A percentile compares a stretch with the other conserved stretches of the same genome.
Conservation (phyloP, 2,113 vertebrate genomes). For the Istiophorus platypterus region DNA sequence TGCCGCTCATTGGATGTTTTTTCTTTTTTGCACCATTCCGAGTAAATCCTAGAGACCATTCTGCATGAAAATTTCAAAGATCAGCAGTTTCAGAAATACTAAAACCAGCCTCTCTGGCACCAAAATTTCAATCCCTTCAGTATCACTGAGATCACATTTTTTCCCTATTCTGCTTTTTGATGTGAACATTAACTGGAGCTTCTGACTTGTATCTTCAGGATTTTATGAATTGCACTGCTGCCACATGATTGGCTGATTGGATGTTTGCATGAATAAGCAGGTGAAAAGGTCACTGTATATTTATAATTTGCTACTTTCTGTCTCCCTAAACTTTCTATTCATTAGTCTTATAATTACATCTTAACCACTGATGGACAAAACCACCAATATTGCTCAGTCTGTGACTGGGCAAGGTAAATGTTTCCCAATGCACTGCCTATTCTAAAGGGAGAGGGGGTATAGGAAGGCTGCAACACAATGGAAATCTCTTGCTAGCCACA, state of each 20-base stretch:
- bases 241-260: neutral
- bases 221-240: neutral
- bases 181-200: neutral
- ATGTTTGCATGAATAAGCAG: neutral
- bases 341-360: neutral
- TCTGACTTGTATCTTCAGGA: neutral
- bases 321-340: neutral
- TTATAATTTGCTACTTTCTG: neutral
- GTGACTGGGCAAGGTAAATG: neutral
- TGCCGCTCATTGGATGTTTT: no score
- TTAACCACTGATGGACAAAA: slow-evolving; percentile 6
- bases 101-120: neutral
- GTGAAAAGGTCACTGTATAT: neutral
- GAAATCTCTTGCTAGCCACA: slow-evolving; percentile 41
- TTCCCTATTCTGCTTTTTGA: neutral
- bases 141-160: neutral
- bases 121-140: neutral
- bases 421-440: neutral
- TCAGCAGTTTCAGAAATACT: no score
- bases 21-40: no score
- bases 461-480: slow-evolving; percentile 26
- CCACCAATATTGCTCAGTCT: neutral
- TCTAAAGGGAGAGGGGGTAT: slow-evolving; percentile 29
- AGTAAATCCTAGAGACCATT: no score
- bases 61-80: no score